Evolutionary conservation across 1,140 invertebrate genomes (phyloP).

Genomic region (Liolophura sinensis): DNA sequence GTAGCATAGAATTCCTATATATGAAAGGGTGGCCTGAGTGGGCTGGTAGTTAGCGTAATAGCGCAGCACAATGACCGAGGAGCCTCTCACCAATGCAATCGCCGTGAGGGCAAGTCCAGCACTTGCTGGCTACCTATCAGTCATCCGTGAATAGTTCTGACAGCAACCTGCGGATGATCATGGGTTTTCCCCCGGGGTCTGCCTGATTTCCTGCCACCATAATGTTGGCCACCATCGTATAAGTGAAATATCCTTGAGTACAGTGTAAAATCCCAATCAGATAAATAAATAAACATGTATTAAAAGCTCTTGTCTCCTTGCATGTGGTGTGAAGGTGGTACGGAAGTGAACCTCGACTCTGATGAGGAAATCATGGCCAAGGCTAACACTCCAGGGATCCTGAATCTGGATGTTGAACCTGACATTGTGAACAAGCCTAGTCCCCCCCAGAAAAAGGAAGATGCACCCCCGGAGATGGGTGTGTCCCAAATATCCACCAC

Average conservation of each 20-base stretch:
- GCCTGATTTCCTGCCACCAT: too few species aligned
- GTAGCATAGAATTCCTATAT: background rate
- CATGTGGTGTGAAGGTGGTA: constrained; percentile 17
- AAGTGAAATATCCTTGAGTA: too few species aligned
- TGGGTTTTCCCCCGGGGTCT: too few species aligned
- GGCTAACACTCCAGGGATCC: background rate
- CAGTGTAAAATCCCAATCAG: too few species aligned
- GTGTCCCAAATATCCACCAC: constrained; percentile 34
- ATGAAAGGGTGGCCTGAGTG: background rate
- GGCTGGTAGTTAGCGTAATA: too few species aligned
- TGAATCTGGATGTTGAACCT: background rate
- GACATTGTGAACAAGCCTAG: constrained; percentile 5
- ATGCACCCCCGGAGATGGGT: constrained; percentile 31
- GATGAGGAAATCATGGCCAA: constrained; percentile 23
- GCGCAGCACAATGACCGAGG: background rate
- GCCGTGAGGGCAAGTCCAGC: background rate
- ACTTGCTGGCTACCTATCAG: constrained; percentile 1
- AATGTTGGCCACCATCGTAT: too few species aligned
- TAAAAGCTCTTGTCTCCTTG: background rate
- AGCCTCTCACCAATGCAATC: too few species aligned
- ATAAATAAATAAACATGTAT: background rate
- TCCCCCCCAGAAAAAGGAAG: background rate
- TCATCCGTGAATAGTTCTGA: constrained; percentile 4
- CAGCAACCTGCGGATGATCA: too few species aligned
- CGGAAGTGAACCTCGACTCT: constrained; percentile 46